Evolutionary conservation across 2,888 invertebrate species (phyloP), one percentile per base, ranked within the genome.

Genomic region (Apamea sordens): DNA sequence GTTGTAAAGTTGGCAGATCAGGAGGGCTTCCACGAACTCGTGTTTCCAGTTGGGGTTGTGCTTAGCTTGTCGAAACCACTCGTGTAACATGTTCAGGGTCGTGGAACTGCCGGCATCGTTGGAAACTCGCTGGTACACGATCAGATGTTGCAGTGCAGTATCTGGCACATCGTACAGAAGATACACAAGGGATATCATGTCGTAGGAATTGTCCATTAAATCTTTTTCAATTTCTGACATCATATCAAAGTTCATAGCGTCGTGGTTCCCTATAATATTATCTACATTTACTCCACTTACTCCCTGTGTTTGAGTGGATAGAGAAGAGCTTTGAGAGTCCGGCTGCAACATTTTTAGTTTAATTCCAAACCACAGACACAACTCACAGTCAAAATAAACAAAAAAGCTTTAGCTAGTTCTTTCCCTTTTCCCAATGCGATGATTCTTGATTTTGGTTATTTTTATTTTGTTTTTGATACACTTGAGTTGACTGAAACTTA

Each of bases 21-120:
- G 86, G 5, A 97, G 92, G 7, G 96, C 96, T 91, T 97, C 97
- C n/a, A 97, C 82, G 77, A 97, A 95, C 86, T 96, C 94, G 79
- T 95, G 91, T 87, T 91, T 94, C 96, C 97, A 97, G 32, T 92
- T 92, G 2, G 92, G 82, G 50, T 90, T 91, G 3, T 90, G 84
- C 64, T 95, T 95, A 6, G 94, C 93, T 65, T 93, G 90, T 11
- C 92, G 88, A 3, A 93, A 95, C 97, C 97, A 97, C 28, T 96
- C 95, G 63, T 93, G 93, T 6, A 97, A 88, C 74, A 96, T 89
- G 84, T 95, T 94, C 44, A 94, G 86, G 67, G 93, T 93, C 41
- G 90, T 92, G 6, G 78, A 78, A 21, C 89, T 88, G 10, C 90
- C 86, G n/a, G 89, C 79, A 80, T 95, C 95, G 79, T 90, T 93